phyloP scores from a whole-genome alignment of 1,140 invertebrate genomes.

The Alviniconcha marisindica region DNA sequence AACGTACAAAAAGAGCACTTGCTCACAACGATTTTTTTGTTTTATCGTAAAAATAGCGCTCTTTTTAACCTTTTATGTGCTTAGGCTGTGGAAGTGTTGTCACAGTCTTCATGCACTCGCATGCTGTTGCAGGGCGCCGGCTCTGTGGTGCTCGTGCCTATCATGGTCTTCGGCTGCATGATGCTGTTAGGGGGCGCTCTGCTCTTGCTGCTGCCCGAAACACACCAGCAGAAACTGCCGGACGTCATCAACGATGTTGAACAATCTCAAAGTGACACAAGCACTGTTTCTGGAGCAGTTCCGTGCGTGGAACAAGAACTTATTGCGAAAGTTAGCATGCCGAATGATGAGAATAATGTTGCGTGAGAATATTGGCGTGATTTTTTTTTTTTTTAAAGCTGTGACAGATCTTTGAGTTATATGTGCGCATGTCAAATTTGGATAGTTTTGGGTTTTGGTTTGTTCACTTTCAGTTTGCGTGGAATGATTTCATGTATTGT shows the following conservation, averaged over 20 bases:
- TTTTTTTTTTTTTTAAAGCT: too few species aligned
- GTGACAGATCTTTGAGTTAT: too few species aligned
- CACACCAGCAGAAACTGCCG: conserved; percentile 54
- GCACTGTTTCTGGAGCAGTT: neutral
- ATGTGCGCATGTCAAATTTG: too few species aligned
- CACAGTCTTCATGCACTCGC: neutral
- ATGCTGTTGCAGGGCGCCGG: conserved; percentile 23
- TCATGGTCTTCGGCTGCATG: conserved; percentile 57
- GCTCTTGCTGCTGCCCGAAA: conserved; percentile 56
- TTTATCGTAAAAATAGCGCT: too few species aligned
- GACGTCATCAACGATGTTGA: conserved; percentile 60
- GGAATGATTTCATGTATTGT: too few species aligned
- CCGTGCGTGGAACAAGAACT: neutral
- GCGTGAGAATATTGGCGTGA: neutral
- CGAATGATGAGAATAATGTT: too few species aligned
- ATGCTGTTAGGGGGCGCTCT: conserved; percentile 49
- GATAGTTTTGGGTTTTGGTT: too few species aligned
- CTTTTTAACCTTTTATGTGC: too few species aligned
- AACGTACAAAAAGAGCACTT: too few species aligned
- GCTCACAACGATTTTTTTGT: neutral
- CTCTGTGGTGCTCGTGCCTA: conserved; percentile 41
- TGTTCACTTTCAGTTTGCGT: too few species aligned
- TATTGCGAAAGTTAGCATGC: neutral
- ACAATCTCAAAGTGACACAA: neutral
- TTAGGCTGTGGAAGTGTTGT: too few species aligned